Percentiles rank a stretch among this genome's conserved stretches.
Evolutionary conservation across 2,113 vertebrate species (phyloP).

Genomic region (Periophthalmus modestus): DNA sequence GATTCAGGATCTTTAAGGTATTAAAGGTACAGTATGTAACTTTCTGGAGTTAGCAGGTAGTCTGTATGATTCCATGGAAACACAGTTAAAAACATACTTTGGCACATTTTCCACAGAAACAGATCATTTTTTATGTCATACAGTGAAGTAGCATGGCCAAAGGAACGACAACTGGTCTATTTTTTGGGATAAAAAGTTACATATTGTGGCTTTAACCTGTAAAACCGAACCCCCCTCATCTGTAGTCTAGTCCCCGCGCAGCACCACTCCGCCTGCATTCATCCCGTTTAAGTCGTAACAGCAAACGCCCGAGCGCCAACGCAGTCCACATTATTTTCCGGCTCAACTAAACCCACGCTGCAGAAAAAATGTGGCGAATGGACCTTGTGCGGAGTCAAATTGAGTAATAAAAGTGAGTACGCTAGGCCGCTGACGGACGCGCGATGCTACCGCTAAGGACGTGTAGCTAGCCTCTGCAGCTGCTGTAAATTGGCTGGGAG

Average conservation of each 20-base stretch:
- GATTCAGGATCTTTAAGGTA: too few species aligned
- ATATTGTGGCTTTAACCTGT: background rate
- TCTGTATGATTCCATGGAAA: too few species aligned
- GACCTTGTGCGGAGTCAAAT: constrained; percentile 63
- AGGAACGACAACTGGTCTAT: too few species aligned
- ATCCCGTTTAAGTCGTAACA: constrained; percentile 52
- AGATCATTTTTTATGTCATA: too few species aligned
- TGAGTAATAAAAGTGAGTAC: constrained; percentile 65
- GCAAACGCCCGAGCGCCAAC: constrained; percentile 14
- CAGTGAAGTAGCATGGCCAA: too few species aligned
- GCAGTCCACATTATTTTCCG: constrained; percentile 65
- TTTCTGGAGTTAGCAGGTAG: too few species aligned
- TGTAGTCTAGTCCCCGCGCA: background rate
- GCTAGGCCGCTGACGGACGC: constrained; percentile 54
- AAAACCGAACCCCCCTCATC: background rate
- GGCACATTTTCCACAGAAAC: too few species aligned
- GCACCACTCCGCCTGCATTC: constrained; percentile 37
- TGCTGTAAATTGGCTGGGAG: constrained; percentile 48
- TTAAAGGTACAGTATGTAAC: too few species aligned
- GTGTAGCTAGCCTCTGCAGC: constrained; percentile 36
- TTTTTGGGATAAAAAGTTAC: too few species aligned
- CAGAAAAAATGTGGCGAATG: constrained; percentile 67
- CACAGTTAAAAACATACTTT: too few species aligned
- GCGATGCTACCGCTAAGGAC: constrained; percentile 62
- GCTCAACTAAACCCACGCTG: constrained; percentile 55